Base-by-base conservation (phyloP, 2,113 vertebrate genomes). In the Nycticryphes semicollaris region DNA sequence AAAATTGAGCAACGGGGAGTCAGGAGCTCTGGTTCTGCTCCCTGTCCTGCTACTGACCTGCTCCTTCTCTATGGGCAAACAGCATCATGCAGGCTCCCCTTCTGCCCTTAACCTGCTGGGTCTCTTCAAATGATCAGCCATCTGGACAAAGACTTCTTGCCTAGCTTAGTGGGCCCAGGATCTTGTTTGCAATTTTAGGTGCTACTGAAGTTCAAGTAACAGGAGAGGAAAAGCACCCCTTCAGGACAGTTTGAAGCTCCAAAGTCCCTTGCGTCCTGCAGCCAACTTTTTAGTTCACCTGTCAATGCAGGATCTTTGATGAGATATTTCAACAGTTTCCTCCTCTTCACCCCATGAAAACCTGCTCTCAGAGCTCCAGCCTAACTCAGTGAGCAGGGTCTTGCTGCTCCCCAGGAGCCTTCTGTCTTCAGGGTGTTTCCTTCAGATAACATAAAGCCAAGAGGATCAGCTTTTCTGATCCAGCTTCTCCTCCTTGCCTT, bases 401-500 rank as follows among this genome's bases (percentile, higher is more conserved):
- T 27, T 0, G 7, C 54, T 9, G 66, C 33, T 90, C 56, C 53
- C 77, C 25, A 20, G 28, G 43, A 73, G 28, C 43, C n/a, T 87
- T 83, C 76, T 89, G 79, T 21, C 78, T 39, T 83, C 47, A 54
- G 37, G 70, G 21, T 19, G 64, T 63, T 83, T 73, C 70, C 77
- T 81, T 86, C 57, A 91, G 62, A 47, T 72, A 87, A 79, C 45
- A 28, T 14, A 73, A 90, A 89, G 85, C 67, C 33, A 63, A 72
- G 87, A 67, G 54, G 74, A 87, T 43, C 4, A 5, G 54, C 47
- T 84, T 73, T 90, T 75, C 59, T 76, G 56, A 89, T 96, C 39
- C 92, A 18, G 74, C 88, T 97, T 81, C 86, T 90, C 53, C 45
- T 90, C 81, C 35, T 60, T 84, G 95, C 78, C 84, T 96, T 87